phyloP scores from a whole-genome alignment of 2,797 vertebrate species.

The Nasua narica region DNA sequence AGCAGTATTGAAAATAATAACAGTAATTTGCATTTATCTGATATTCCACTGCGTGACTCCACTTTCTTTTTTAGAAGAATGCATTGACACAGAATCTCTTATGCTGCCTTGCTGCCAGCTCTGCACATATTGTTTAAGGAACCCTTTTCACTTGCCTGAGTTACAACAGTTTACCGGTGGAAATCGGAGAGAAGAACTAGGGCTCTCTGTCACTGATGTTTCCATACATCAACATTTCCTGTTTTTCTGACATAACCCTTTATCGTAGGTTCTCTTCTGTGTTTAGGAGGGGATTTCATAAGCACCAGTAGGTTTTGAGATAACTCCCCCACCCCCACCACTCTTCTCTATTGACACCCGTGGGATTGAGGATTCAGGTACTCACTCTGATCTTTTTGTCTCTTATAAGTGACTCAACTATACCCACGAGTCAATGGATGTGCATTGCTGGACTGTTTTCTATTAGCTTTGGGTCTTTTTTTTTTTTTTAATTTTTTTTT shows the following conservation, averaged over 20 bases:
- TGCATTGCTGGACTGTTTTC: background rate
- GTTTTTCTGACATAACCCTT: background rate
- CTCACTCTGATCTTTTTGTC: background rate
- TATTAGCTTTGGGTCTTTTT: background rate
- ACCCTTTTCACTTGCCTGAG: background rate
- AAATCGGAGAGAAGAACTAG: background rate
- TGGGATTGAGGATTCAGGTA: background rate
- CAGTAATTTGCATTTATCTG: constrained; percentile 50
- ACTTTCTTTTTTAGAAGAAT: constrained; percentile 12
- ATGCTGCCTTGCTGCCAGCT: background rate
- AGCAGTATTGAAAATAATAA: constrained; percentile 63
- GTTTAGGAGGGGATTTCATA: background rate
- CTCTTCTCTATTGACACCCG: background rate
- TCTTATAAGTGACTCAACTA: background rate
- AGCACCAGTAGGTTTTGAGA: background rate
- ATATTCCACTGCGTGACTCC: background rate
- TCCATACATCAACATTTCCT: background rate
- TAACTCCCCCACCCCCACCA: no score
- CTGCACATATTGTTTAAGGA: constrained; percentile 18
- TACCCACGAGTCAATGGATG: background rate
- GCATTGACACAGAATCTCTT: background rate
- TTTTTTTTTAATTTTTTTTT: no score
- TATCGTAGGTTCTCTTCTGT: background rate
- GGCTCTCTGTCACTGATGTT: background rate
- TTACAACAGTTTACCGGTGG: constrained; percentile 18